Percentiles rank a stretch among this genome's conserved stretches.
Conservation (phyloP, 2,888 invertebrate genomes). For the Agrochola lota region DNA sequence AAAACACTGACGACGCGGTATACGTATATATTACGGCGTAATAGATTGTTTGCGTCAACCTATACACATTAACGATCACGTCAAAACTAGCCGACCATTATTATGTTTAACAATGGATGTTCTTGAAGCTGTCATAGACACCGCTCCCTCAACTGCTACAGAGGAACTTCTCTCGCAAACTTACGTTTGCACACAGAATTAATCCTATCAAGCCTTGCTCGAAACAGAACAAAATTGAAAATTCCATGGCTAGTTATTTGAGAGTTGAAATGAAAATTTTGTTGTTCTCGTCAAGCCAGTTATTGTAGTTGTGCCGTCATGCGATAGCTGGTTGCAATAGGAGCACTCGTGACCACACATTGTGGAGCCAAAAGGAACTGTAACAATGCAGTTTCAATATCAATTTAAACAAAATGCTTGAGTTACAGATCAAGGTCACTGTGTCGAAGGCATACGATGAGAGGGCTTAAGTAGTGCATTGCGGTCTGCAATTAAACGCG, state of each 20-base stretch:
- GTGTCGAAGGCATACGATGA: slow-evolving; percentile 16
- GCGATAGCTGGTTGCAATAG: slow-evolving; percentile 68
- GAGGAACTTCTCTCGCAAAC: slow-evolving; percentile 37
- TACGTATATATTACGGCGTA: slow-evolving; percentile 10
- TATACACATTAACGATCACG: slow-evolving; percentile 38
- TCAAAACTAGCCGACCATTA: slow-evolving; percentile 50
- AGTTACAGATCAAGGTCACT: slow-evolving; percentile 52
- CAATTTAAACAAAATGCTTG: slow-evolving; percentile 36
- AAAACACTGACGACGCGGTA: not conserved
- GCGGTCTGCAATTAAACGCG: slow-evolving; percentile 40
- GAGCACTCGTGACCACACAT: slow-evolving; percentile 43
- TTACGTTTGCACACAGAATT: slow-evolving; percentile 6
- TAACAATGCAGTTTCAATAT: slow-evolving; percentile 43
- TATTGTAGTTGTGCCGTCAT: slow-evolving; percentile 69
- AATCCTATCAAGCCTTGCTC: not conserved
- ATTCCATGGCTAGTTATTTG: slow-evolving; percentile 13
- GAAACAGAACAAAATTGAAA: slow-evolving; percentile 23
- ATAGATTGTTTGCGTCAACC: slow-evolving; percentile 38
- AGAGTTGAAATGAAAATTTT: slow-evolving; percentile 12
- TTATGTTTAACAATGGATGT: slow-evolving; percentile 53
- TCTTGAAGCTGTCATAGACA: slow-evolving; percentile 59
- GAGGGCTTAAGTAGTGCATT: slow-evolving; percentile 12
- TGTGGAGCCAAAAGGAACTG: slow-evolving; percentile 35
- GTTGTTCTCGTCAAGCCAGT: slow-evolving; percentile 51
- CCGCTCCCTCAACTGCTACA: slow-evolving; percentile 50